A percentile compares a stretch with the other conserved stretches of the same genome.
Conservation (phyloP, 2,797 vertebrate species). For the Huso huso region DNA sequence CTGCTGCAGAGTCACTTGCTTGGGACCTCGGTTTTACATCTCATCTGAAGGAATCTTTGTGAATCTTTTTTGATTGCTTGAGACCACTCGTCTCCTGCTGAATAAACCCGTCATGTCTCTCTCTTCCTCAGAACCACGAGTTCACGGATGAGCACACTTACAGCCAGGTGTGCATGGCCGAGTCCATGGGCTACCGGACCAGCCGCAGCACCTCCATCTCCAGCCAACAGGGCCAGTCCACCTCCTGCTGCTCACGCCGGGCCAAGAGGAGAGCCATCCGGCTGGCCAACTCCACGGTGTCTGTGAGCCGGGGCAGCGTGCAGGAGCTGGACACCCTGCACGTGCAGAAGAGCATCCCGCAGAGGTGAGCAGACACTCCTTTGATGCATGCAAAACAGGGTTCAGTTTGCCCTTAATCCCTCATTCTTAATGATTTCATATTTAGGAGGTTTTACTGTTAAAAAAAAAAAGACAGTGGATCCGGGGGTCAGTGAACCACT, state of each 20-base stretch:
- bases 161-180: conserved; percentile 72
- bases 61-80: neutral
- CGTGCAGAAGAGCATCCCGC: conserved; percentile 50
- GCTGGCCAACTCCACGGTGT: conserved; percentile 79
- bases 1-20: too few relatives aligned
- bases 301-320: conserved; percentile 74
- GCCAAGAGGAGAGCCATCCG: conserved; percentile 71
- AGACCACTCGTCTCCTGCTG: neutral
- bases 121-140: conserved; percentile 54
- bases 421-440: too few relatives aligned
- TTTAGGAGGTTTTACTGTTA: too few relatives aligned
- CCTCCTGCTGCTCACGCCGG: conserved; percentile 74
- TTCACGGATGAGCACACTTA: conserved; percentile 64
- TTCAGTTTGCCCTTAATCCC: too few relatives aligned
- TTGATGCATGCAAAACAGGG: too few relatives aligned
- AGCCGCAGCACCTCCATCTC: conserved; percentile 83
- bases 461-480: too few relatives aligned
- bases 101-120: too few relatives aligned
- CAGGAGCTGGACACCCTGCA: conserved; percentile 80
- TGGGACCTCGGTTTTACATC: too few relatives aligned
- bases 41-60: too few relatives aligned
- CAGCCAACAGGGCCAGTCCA: conserved; percentile 69
- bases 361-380: conserved; percentile 43
- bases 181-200: conserved; percentile 71
- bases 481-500: too few relatives aligned